Conservation (phyloP, 53 echinoderm and acorn worm species). For the Actinopyga echinites region DNA sequence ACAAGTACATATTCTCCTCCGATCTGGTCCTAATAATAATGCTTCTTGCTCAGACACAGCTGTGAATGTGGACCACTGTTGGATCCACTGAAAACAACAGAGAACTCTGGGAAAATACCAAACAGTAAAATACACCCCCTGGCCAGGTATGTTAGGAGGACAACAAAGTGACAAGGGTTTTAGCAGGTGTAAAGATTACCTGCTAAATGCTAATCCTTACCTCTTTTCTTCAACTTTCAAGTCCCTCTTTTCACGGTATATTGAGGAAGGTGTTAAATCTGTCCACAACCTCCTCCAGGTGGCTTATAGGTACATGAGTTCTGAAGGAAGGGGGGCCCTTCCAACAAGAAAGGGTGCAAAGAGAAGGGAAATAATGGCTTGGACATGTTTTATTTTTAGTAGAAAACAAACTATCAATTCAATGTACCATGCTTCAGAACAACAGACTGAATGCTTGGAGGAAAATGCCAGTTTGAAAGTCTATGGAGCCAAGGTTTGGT, state of each 20-base stretch:
- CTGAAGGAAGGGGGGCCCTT: conserved; percentile 15
- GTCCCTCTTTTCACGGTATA: background rate
- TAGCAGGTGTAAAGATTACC: conserved; percentile 21
- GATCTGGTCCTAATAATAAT: too few relatives aligned
- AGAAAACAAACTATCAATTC: conserved; percentile 18
- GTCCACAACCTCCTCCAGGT: background rate
- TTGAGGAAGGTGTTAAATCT: conserved; percentile 16
- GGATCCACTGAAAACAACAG: too few relatives aligned
- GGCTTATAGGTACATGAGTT: background rate
- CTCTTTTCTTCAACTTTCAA: background rate
- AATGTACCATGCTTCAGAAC: background rate
- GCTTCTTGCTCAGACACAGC: background rate
- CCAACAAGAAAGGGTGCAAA: background rate
- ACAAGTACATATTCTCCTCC: too few relatives aligned
- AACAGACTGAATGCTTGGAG: background rate
- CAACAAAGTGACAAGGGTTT: conserved; percentile 1
- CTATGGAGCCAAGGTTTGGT: too few relatives aligned
- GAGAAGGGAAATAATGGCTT: background rate
- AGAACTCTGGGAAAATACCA: too few relatives aligned
- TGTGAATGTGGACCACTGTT: conserved; percentile 8
- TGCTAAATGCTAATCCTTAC: conserved; percentile 20
- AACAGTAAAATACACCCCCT: background rate
- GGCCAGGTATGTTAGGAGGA: background rate
- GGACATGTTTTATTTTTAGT: conserved; percentile 5
- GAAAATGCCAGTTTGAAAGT: background rate